A percentile compares a stretch with the other conserved stretches of the same genome.
These are phyloP conservation scores for Drosophila rellima DNA, from an alignment of 2,888 invertebrate genomes.

Conservation along the genomic window DNA sequence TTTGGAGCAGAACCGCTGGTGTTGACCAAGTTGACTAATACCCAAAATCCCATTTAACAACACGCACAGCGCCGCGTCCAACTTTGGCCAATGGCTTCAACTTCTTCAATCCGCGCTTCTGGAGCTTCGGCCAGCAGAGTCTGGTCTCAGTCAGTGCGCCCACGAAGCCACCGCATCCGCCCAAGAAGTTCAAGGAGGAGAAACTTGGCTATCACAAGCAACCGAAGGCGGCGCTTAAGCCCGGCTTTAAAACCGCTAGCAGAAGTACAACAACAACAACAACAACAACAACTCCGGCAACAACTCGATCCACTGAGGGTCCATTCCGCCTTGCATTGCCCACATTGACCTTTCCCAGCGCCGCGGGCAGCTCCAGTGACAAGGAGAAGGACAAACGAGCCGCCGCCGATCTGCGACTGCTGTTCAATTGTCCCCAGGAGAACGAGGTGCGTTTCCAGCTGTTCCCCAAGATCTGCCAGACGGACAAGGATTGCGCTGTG, in stretches of 20 bases:
- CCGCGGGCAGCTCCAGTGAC: constrained; percentile 34
- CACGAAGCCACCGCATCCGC: constrained; percentile 64
- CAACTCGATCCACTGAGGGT: constrained; percentile 65
- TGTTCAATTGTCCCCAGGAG: constrained; percentile 85
- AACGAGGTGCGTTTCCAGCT: constrained; percentile 86
- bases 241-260: constrained; percentile 14
- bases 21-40: constrained; percentile 67
- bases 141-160: constrained; percentile 57
- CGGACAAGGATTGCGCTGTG: constrained; percentile 82
- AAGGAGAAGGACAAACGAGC: constrained; percentile 85
- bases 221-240: constrained; percentile 51
- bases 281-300: constrained; percentile 33
- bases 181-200: constrained; percentile 73
- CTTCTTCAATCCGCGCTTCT: constrained; percentile 75
- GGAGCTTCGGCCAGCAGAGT: constrained; percentile 78
- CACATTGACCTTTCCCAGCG: constrained; percentile 67
- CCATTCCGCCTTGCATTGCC: constrained; percentile 83
- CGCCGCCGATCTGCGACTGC: constrained; percentile 67
- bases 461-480: constrained; percentile 84
- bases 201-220: constrained; percentile 53
- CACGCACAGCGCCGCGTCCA: constrained; percentile 65
- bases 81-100: constrained; percentile 76
- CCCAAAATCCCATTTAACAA: constrained; percentile 16
- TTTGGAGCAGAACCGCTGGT: constrained; percentile 75
- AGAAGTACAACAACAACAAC: constrained; percentile 45